A percentile compares a stretch with the other conserved stretches of the same genome.
These are phyloP conservation scores for Tanypteryx hageni DNA, from an alignment of 2,888 invertebrate species.

Conservation along the genomic window DNA sequence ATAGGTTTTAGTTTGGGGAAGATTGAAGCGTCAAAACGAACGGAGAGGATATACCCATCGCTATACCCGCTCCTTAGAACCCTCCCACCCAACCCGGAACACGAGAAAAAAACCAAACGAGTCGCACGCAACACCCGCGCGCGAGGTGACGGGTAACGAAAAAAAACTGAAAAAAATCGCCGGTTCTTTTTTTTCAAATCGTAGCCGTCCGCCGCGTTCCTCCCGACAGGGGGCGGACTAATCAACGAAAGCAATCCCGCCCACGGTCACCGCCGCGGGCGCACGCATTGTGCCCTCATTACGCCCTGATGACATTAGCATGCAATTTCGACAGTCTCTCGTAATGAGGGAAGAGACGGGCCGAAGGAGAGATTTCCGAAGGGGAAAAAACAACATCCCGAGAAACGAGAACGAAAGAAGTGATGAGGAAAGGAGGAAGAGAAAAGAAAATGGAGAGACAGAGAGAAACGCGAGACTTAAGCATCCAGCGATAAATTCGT, in stretches of 20 bases:
- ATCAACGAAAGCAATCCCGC: slow-evolving; percentile 31
- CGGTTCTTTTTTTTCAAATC: neutral
- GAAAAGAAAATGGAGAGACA: neutral
- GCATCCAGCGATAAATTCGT: slow-evolving; percentile 28
- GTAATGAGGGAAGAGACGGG: slow-evolving; percentile 9
- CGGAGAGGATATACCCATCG: neutral
- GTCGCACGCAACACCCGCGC: neutral
- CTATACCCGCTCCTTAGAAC: neutral
- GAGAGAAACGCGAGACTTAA: neutral
- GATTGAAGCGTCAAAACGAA: slow-evolving; percentile 19
- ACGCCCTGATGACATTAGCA: slow-evolving; percentile 44
- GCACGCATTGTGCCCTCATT: slow-evolving; percentile 42
- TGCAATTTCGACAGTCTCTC: slow-evolving; percentile 40
- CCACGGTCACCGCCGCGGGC: neutral
- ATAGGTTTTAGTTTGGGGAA: neutral
- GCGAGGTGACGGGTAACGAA: neutral
- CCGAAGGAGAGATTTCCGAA: neutral
- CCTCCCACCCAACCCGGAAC: no score
- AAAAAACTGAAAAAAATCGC: neutral
- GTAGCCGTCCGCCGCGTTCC: neutral
- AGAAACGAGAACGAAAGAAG: neutral
- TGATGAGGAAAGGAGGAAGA: neutral
- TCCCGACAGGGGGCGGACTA: slow-evolving; percentile 5
- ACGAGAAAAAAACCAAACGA: neutral
- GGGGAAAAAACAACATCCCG: slow-evolving; percentile 39